These are phyloP conservation scores for Drosophila fulvimacula DNA, from an alignment of 2,888 invertebrate species.

Conservation along the genomic window DNA sequence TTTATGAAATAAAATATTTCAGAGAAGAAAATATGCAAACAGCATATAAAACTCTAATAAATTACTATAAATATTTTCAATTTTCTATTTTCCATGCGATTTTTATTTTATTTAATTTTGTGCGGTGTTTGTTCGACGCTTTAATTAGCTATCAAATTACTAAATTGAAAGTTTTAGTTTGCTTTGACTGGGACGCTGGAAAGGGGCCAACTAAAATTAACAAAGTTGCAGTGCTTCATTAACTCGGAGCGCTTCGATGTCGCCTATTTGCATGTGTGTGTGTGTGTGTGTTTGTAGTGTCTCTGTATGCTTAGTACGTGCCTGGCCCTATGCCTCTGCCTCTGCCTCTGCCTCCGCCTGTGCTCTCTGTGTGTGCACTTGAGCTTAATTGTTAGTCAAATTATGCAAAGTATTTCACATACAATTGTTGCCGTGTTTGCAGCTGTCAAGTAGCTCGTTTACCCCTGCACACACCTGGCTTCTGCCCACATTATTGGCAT, in stretches of 20 bases:
- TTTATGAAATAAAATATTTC: slow-evolving; percentile 1
- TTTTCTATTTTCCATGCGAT: neutral
- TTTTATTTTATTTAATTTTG: neutral
- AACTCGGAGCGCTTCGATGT: slow-evolving; percentile 27
- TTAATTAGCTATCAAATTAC: slow-evolving; percentile 35
- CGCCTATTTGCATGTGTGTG: neutral
- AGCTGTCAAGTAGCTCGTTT: slow-evolving; percentile 33
- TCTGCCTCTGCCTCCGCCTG: too few relatives aligned
- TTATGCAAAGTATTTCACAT: slow-evolving; percentile 67
- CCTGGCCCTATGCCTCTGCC: slow-evolving; percentile 29
- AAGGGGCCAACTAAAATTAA: slow-evolving; percentile 49
- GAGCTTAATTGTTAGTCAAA: slow-evolving; percentile 73
- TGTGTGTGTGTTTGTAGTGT: slow-evolving; percentile 21
- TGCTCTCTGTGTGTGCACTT: slow-evolving; percentile 43
- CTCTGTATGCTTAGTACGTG: slow-evolving; percentile 15
- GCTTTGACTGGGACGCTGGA: slow-evolving; percentile 13
- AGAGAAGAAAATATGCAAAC: neutral
- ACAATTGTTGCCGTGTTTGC: slow-evolving; percentile 46
- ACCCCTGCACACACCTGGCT: slow-evolving; percentile 5
- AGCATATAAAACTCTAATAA: neutral
- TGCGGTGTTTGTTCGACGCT: neutral
- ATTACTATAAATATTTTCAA: slow-evolving; percentile 4
- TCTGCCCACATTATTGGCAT: slow-evolving; percentile 43
- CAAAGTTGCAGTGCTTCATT: slow-evolving; percentile 50
- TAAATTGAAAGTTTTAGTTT: slow-evolving; percentile 6